Conservation (phyloP, 2,113 vertebrate genomes). For the Cacatua alba region DNA sequence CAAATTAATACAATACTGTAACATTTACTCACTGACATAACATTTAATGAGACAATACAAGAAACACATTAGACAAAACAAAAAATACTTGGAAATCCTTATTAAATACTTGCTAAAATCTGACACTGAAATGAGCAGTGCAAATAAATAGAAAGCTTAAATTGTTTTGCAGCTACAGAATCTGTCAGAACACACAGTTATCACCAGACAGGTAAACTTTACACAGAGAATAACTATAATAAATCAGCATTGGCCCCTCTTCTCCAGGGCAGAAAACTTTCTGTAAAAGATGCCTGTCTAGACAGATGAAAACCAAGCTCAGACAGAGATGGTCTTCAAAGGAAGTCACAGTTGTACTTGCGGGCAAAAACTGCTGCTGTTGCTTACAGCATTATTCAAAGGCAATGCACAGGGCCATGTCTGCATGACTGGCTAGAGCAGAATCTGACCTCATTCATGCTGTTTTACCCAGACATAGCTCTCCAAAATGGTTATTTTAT, state of each 20-base stretch:
- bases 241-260: neutral
- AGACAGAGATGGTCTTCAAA: neutral
- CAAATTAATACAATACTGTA: neutral
- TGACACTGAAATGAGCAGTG: neutral
- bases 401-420: neutral
- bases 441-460: neutral
- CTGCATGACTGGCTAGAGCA: neutral
- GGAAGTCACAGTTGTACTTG: neutral
- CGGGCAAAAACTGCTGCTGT: neutral
- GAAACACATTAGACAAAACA: neutral
- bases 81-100: neutral
- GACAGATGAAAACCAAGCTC: neutral
- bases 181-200: neutral
- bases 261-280: neutral
- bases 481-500: neutral
- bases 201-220: neutral
- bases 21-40: neutral
- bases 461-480: neutral
- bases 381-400: neutral
- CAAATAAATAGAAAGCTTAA: neutral
- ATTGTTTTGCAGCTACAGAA: neutral
- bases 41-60: neutral
- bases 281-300: neutral
- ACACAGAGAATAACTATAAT: neutral
- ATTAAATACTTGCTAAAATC: neutral